Evolutionary conservation across 2,888 invertebrate species (phyloP).

Genomic region (Willowsia nigromaculata): DNA sequence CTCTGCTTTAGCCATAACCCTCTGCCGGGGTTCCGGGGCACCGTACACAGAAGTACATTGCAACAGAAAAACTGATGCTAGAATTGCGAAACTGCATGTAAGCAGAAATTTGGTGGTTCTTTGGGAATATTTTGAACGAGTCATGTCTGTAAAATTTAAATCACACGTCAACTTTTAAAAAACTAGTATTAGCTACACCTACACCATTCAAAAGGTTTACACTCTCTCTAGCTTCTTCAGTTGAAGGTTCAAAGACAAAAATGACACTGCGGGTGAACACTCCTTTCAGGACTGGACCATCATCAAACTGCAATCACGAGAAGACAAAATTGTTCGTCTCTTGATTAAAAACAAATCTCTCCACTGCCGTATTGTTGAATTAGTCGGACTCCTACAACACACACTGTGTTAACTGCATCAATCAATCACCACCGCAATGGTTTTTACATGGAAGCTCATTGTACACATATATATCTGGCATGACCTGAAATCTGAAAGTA

Average conservation of each 20-base stretch:
- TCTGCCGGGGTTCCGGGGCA: conserved; percentile 21
- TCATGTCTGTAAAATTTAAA: background rate
- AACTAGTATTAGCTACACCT: background rate
- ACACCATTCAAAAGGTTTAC: no score
- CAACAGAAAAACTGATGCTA: background rate
- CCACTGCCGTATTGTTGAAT: no score
- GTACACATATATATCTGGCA: background rate
- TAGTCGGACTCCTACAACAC: no score
- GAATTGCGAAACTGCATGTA: background rate
- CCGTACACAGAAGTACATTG: background rate
- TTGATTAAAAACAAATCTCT: no score
- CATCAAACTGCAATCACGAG: no score
- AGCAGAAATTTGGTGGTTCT: background rate
- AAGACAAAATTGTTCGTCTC: no score
- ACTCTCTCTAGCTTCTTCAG: no score
- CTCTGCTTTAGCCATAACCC: background rate
- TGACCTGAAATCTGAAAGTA: background rate
- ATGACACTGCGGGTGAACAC: no score
- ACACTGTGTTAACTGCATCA: background rate
- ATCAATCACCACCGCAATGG: background rate
- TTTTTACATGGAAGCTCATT: no score
- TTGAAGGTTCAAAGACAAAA: no score
- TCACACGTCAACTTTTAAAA: background rate
- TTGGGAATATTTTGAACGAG: background rate
- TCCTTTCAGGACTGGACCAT: no score